phyloP scores from a whole-genome alignment of 2,888 invertebrate genomes.

The Balanococcus diminutus region DNA sequence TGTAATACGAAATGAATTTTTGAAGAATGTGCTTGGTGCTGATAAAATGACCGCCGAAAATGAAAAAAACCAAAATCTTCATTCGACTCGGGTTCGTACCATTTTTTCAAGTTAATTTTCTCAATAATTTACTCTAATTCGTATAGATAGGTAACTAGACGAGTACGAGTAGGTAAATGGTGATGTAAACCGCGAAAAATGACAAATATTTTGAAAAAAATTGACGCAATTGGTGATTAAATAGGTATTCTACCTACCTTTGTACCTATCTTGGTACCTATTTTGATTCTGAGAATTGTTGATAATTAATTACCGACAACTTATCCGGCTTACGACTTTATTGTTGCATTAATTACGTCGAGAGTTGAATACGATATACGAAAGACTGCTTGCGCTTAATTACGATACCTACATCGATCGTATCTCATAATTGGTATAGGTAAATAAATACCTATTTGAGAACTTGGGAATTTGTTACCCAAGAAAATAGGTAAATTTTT shows the following conservation, averaged over 20 bases:
- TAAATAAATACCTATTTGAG: too few species aligned
- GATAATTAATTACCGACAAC: background rate
- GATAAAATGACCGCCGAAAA: slow-evolving; percentile 24
- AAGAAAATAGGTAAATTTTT: too few species aligned
- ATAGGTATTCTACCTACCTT: too few species aligned
- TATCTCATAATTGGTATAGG: too few species aligned
- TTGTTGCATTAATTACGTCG: background rate
- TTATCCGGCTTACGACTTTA: background rate
- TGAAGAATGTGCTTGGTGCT: background rate
- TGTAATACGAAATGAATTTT: background rate
- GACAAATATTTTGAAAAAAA: too few species aligned
- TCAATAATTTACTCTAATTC: background rate
- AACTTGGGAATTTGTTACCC: too few species aligned
- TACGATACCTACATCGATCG: background rate
- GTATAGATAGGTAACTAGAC: background rate
- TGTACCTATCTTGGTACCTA: background rate
- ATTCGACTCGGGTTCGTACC: background rate
- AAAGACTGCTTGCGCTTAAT: background rate
- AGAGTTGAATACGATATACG: background rate
- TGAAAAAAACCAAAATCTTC: slow-evolving; percentile 1
- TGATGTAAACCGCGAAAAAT: too few species aligned
- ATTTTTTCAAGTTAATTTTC: background rate
- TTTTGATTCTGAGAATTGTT: background rate
- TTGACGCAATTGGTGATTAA: too few species aligned
- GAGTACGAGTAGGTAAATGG: too few species aligned